These are phyloP conservation scores for Mamestra configurata DNA, from an alignment of 1,140 invertebrate genomes.

Conservation along the genomic window DNA sequence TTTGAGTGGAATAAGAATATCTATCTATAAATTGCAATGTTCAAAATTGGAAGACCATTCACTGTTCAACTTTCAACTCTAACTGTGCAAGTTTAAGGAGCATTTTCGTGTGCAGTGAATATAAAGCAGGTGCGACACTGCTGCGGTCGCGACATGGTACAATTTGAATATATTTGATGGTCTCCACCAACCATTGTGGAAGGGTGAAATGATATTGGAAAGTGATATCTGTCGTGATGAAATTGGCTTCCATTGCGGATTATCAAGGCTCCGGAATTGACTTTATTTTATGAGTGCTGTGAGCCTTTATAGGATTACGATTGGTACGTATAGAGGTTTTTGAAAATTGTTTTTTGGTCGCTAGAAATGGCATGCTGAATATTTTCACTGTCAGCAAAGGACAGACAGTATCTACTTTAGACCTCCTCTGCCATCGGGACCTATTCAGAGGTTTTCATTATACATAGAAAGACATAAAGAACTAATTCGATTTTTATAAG, in stretches of 20 bases:
- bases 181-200: constrained; percentile 65
- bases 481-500: too few relatives aligned
- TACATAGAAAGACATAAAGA: too few relatives aligned
- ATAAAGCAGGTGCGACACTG: constrained; percentile 57
- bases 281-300: constrained; percentile 45
- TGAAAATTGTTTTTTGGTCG: background rate
- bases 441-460: too few relatives aligned
- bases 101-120: background rate
- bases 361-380: too few relatives aligned
- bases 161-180: constrained; percentile 86
- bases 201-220: constrained; percentile 76
- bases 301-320: constrained; percentile 11
- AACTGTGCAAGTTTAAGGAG: background rate
- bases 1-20: constrained; percentile 86
- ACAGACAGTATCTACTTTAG: too few relatives aligned
- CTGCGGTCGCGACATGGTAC: constrained; percentile 71
- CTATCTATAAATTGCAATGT: constrained; percentile 80
- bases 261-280: constrained; percentile 67
- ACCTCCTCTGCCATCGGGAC: too few relatives aligned
- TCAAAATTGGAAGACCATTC: constrained; percentile 65
- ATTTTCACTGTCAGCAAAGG: too few relatives aligned
- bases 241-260: constrained; percentile 76
- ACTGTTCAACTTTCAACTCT: background rate
- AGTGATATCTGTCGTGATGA: constrained; percentile 78
- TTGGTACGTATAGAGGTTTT: constrained; percentile 5